Evolutionary conservation across 2,797 vertebrate species (phyloP).

Genomic region (Falco naumanni): DNA sequence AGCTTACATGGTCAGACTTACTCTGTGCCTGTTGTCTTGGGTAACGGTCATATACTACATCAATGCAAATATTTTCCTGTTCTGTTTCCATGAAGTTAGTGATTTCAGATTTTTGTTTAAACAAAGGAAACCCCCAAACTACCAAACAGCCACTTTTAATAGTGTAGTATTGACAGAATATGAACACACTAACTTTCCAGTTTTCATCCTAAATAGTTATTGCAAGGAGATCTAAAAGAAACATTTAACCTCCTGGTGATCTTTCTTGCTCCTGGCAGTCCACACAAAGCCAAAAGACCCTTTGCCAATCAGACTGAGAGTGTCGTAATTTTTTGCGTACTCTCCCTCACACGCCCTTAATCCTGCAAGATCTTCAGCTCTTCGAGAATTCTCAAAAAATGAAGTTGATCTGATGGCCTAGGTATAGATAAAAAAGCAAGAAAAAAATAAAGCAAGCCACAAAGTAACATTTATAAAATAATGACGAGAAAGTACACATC

Average conservation of each 20-base stretch:
- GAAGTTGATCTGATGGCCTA: constrained; percentile 51
- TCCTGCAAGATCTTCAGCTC: constrained; percentile 82
- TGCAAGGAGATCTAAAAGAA: neutral
- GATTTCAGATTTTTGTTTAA: neutral
- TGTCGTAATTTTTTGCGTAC: constrained; percentile 86
- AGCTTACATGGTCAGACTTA: neutral
- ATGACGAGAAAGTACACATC: neutral
- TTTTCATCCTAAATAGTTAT: neutral
- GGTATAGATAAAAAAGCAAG: neutral
- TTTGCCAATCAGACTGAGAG: constrained; percentile 86
- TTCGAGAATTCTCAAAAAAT: constrained; percentile 48
- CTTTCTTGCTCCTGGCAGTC: constrained; percentile 81
- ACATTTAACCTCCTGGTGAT: constrained; percentile 82
- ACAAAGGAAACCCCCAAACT: neutral
- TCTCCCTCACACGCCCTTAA: constrained; percentile 87
- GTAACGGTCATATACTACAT: neutral
- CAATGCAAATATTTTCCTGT: neutral
- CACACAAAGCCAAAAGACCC: constrained; percentile 96
- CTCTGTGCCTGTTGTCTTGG: neutral
- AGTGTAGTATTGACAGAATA: neutral
- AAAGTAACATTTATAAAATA: neutral
- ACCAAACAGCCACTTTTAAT: neutral
- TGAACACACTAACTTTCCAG: neutral
- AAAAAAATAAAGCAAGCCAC: neutral
- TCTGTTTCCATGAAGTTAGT: neutral